Base-by-base conservation (phyloP, 2,888 invertebrate species). In the Platycheirus albimanus region DNA sequence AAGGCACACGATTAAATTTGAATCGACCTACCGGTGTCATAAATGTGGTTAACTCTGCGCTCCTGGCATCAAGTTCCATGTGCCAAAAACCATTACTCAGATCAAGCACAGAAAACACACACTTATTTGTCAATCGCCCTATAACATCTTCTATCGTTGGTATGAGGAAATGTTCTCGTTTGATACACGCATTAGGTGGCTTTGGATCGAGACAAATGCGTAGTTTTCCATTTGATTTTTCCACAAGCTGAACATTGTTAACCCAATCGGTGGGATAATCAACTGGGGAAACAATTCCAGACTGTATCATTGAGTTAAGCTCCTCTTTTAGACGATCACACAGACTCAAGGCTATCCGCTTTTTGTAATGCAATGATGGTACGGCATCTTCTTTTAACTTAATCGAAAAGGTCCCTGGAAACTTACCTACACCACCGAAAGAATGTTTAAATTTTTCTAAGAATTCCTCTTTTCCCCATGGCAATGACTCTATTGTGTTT, bases 1-100 rank as follows among this genome's bases (percentile, higher is more conserved):
- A n/a, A n/a, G 88, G 87, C 28, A 88, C 38, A 28, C 88, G 85
- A 36, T 74, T 64, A 83, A 87, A 89, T 74, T 85, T 85, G 74
- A 86, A 87, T 13, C 66, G 54, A 15, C 70, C 72, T 5, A 56
- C 36, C 7, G 81, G 81, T 20, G 83, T 83, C 54, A 52, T 64
- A 41, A 83, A 77, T 2, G 72, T 77, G 2, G 72, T 67, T 36
- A 85, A 28, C 15, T 84, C 24, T 1, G 70, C 41, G 30, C 79
- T 77, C 7, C 30, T n/a, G n/a, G n/a, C n/a, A n/a, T n/a, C n/a
- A n/a, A n/a, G n/a, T n/a, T n/a, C n/a, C n/a, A n/a, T n/a, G n/a
- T n/a, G n/a, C n/a, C n/a, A n/a, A n/a, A n/a, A n/a, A n/a, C n/a
- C n/a, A n/a, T n/a, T n/a, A n/a, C n/a, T n/a, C n/a, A n/a, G n/a